Base-by-base conservation (phyloP, 2,888 invertebrate species). In the Ceramica pisi region DNA sequence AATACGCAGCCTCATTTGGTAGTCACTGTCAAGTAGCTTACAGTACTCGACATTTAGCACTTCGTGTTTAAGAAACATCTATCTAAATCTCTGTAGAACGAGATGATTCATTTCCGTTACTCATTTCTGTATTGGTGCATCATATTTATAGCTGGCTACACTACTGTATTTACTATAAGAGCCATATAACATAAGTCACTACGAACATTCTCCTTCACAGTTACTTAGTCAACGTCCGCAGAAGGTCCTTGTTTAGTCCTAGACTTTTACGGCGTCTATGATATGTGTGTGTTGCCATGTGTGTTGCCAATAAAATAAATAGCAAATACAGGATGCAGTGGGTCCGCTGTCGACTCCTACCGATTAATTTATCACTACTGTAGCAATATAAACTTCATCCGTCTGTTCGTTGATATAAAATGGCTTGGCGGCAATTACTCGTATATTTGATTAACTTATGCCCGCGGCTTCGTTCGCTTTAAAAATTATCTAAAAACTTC, bases 251-350 rank as follows among this genome's bases (percentile, higher is more conserved):
- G 41, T 50, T 69, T 57, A 57, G 38, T 41, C 3, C n/a, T 46
- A 77, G 77, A 76, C 77, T 76, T 73, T 68, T 73, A 73, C 26
- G 68, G 53, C 14, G 60, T 60, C 38, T 79, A 48, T 79, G 73
- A 63, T 59, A 63, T 59, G 57, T 70, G 74, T 53, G 35, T 46
- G 38, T 51, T 51, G 50, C 56, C 31, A 48, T 35, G 60, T 38
- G 60, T 78, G 78, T 80, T 62, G 69, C 61, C 65, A 80, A 70
- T 78, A 80, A 80, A 69, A 80, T 78, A 78, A 63, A 80, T 68
- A 55, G 38, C 23, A 51, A 65, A 62, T 63, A 65, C 81, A 80
- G 78, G 81, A 69, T 80, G 62, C 65, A 63, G 67, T 74, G 23
- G 60, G 50, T 67, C 41, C 44, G 57, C 62, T 55, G 76, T 66